A percentile compares a stretch with the other conserved stretches of the same genome.
Evolutionary conservation across 2,888 invertebrate species (phyloP).

Genomic region (Empis stercorea): DNA sequence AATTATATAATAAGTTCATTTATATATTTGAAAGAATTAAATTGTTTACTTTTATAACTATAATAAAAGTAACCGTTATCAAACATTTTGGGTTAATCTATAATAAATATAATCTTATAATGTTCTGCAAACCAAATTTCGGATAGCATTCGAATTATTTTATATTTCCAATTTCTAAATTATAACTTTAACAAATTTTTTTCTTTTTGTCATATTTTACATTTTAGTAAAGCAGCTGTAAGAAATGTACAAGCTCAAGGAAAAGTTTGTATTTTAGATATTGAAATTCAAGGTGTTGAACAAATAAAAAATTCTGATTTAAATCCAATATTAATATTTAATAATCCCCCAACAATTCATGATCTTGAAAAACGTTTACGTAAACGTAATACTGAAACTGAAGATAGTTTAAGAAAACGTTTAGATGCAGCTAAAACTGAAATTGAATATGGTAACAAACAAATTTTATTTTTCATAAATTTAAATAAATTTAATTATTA

Average conservation of each 20-base stretch:
- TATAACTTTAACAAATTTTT: too few relatives aligned
- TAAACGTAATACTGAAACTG: constrained; percentile 78
- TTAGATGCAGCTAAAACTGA: constrained; percentile 67
- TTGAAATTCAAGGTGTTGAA: constrained; percentile 90
- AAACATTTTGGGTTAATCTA: too few relatives aligned
- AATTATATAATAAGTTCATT: too few relatives aligned
- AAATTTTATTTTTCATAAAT: too few relatives aligned
- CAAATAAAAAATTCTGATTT: constrained; percentile 71
- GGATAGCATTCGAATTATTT: too few relatives aligned
- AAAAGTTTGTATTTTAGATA: constrained; percentile 84
- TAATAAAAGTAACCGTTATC: too few relatives aligned
- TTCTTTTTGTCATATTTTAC: background rate
- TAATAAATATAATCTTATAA: too few relatives aligned
- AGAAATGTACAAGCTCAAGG: constrained; percentile 65
- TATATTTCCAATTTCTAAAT: too few relatives aligned
- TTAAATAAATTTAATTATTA: too few relatives aligned
- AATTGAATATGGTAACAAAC: constrained; percentile 60
- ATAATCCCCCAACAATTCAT: constrained; percentile 80
- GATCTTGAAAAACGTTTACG: constrained; percentile 62
- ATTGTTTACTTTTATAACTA: too few relatives aligned
- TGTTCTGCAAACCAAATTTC: too few relatives aligned
- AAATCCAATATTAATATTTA: constrained; percentile 73
- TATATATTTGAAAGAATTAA: too few relatives aligned
- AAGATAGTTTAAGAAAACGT: constrained; percentile 68
- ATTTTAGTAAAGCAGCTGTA: constrained; percentile 68